phyloP scores from a whole-genome alignment of 2,888 invertebrate genomes.

The Cataglyphis albicans region DNA sequence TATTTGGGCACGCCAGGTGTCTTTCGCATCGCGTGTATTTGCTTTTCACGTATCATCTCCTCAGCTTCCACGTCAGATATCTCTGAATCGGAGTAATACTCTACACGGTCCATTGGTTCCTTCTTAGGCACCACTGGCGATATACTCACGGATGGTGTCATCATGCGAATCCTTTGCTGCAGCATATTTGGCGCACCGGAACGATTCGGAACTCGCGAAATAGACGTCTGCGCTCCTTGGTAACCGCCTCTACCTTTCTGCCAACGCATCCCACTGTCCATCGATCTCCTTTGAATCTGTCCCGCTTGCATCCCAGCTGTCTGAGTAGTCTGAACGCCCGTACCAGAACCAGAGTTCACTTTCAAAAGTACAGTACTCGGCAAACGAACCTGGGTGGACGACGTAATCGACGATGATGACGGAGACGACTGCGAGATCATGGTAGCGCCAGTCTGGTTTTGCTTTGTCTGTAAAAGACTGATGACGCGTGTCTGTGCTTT shows the following conservation, averaged over 20 bases:
- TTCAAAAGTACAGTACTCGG: conserved; percentile 84
- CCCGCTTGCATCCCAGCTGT: conserved; percentile 71
- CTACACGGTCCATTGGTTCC: conserved; percentile 81
- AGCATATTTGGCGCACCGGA: conserved; percentile 76
- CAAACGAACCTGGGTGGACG: conserved; percentile 80
- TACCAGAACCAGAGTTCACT: conserved; percentile 80
- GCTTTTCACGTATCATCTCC: conserved; percentile 80
- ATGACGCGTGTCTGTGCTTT: conserved; percentile 91
- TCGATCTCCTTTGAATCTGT: conserved; percentile 79
- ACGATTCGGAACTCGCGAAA: conserved; percentile 82
- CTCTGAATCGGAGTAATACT: conserved; percentile 85
- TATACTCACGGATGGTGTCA: conserved; percentile 87
- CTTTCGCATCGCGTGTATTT: conserved; percentile 79
- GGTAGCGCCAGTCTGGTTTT: conserved; percentile 81
- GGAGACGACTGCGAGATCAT: conserved; percentile 80
- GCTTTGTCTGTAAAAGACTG: conserved; percentile 91
- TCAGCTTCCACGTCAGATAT: conserved; percentile 82
- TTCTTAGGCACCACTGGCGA: conserved; percentile 86
- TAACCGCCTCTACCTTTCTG: conserved; percentile 82
- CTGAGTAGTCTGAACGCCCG: conserved; percentile 67
- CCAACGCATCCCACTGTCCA: conserved; percentile 80
- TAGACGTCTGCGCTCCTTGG: conserved; percentile 81
- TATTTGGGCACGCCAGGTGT: conserved; percentile 71
- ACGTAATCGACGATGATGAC: conserved; percentile 71
- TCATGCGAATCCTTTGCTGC: conserved; percentile 85